A percentile compares a stretch with the other conserved stretches of the same genome.
Conservation (phyloP, 2,888 invertebrate genomes). For the Tupiocoris notatus region DNA sequence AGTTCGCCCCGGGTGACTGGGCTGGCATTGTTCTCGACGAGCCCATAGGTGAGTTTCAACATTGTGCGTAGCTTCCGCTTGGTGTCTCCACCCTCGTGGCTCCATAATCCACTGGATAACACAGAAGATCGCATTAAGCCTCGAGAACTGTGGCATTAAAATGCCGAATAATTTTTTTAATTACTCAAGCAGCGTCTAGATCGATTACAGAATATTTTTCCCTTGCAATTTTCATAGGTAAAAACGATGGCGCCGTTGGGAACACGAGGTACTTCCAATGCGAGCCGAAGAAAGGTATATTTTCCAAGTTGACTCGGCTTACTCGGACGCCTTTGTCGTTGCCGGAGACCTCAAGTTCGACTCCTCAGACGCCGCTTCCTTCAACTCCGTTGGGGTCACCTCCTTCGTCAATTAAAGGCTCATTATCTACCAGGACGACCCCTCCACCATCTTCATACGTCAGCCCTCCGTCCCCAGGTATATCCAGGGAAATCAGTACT, state of each 20-base stretch:
- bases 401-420: slow-evolving; percentile 30
- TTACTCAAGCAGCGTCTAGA: too few relatives aligned
- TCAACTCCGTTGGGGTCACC: slow-evolving; percentile 52
- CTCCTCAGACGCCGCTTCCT: slow-evolving; percentile 26
- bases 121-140: too few relatives aligned
- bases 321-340: slow-evolving; percentile 63
- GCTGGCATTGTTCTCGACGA: slow-evolving; percentile 96
- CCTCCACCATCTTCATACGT: slow-evolving; percentile 36
- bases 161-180: not conserved
- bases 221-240: slow-evolving; percentile 75
- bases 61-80: not conserved
- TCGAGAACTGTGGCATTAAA: too few relatives aligned
- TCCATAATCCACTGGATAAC: too few relatives aligned
- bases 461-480: slow-evolving; percentile 42
- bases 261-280: slow-evolving; percentile 93
- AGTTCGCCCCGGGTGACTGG: slow-evolving; percentile 98
- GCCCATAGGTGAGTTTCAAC: slow-evolving; percentile 70
- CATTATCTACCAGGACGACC: slow-evolving; percentile 33
- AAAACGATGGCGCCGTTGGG: slow-evolving; percentile 94
- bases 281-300: slow-evolving; percentile 87
- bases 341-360: slow-evolving; percentile 51
- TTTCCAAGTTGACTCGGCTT: slow-evolving; percentile 83
- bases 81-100: not conserved
- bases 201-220: not conserved
- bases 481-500: too few relatives aligned